Evolutionary conservation across 2,888 invertebrate species (phyloP).

Genomic region (Laspeyria flexula): DNA sequence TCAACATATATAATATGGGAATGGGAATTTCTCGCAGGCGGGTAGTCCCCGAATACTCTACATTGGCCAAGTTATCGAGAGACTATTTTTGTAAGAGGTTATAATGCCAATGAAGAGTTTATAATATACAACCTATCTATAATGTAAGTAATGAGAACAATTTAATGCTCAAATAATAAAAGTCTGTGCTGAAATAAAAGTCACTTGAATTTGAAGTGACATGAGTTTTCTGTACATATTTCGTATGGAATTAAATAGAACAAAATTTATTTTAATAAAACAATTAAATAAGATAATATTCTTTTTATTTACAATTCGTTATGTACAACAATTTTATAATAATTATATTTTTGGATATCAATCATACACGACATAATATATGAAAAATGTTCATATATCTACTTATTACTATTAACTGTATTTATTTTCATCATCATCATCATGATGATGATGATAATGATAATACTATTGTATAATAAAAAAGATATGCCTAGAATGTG

Average conservation of each 20-base stretch:
- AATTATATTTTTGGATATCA: conserved; percentile 26
- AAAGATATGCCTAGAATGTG: background rate
- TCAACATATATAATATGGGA: too few relatives aligned
- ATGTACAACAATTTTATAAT: conserved; percentile 33
- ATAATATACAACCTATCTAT: too few relatives aligned
- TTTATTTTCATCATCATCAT: too few relatives aligned
- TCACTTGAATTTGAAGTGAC: background rate
- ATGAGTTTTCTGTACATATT: background rate
- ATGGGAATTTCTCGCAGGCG: background rate
- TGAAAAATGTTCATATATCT: conserved; percentile 18
- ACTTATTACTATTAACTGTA: conserved; percentile 19
- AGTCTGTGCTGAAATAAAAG: too few relatives aligned
- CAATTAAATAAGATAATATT: conserved; percentile 13
- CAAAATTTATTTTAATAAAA: conserved; percentile 2
- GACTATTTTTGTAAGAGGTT: too few relatives aligned
- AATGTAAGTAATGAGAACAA: too few relatives aligned
- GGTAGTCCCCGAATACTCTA: background rate
- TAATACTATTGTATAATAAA: too few relatives aligned
- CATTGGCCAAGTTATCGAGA: background rate
- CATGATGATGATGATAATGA: too few relatives aligned
- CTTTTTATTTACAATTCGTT: conserved; percentile 48
- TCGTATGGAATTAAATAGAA: background rate
- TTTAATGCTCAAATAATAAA: too few relatives aligned
- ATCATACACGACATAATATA: conserved; percentile 30
- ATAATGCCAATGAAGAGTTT: too few relatives aligned